Evolutionary conservation across 2,113 vertebrate genomes (phyloP).

Genomic region (Nerophis lumbriciformis): DNA sequence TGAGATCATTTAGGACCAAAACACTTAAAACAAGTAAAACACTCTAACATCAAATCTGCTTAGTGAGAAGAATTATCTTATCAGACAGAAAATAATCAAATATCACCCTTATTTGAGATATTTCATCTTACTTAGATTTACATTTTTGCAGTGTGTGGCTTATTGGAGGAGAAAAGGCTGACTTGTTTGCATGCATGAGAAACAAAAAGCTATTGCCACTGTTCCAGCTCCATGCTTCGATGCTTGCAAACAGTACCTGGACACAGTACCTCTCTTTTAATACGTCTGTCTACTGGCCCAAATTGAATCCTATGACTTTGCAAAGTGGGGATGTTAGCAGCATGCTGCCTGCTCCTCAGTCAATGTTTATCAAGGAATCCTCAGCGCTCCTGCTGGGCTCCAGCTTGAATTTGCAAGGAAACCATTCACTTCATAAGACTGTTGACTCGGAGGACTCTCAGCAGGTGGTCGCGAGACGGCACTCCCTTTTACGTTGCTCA

Average conservation of each 20-base stretch:
- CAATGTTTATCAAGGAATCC: constrained; percentile 43
- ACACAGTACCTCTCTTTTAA: constrained; percentile 5
- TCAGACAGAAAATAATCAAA: too few species aligned
- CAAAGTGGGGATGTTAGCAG: constrained; percentile 30
- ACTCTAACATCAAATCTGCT: too few species aligned
- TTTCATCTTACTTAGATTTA: too few species aligned
- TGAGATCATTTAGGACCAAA: too few species aligned
- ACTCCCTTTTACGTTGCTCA: constrained; percentile 14
- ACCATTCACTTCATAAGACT: constrained; percentile 48
- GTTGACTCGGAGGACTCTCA: constrained; percentile 38
- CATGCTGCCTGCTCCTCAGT: constrained; percentile 28
- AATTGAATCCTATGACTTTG: constrained; percentile 9
- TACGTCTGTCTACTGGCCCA: constrained; percentile 1
- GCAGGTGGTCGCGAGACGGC: constrained; percentile 44
- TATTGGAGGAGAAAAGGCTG: too few species aligned
- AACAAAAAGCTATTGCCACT: too few species aligned
- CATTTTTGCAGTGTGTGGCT: too few species aligned
- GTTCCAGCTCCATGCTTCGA: not conserved
- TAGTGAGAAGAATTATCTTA: too few species aligned
- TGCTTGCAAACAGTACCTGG: not conserved
- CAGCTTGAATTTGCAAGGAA: constrained; percentile 47
- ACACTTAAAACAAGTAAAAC: too few species aligned
- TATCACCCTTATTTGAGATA: too few species aligned
- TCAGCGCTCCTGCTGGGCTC: constrained; percentile 18
- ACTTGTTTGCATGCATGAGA: too few species aligned